A percentile compares a stretch with the other conserved stretches of the same genome.
Evolutionary conservation across 2,888 invertebrate genomes (phyloP).

Genomic region (Troides oblongomaculatus): DNA sequence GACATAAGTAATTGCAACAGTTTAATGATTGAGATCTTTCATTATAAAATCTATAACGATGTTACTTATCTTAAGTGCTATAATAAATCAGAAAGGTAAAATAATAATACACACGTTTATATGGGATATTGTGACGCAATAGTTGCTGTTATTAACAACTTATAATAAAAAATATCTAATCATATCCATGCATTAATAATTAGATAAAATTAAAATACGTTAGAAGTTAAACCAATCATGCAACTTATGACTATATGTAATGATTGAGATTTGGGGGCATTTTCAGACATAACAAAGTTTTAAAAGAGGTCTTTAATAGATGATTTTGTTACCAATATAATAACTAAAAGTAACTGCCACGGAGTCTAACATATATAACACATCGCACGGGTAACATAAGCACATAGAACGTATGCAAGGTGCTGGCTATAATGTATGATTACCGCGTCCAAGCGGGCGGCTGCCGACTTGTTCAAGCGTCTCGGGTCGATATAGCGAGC

Average conservation of each 20-base stretch:
- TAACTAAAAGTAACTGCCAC: constrained; percentile 16
- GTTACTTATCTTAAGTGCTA: too few species aligned
- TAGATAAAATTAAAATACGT: background rate
- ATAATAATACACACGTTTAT: background rate
- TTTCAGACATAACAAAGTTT: background rate
- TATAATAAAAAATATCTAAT: background rate
- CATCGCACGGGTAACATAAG: constrained; percentile 36
- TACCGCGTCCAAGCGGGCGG: constrained; percentile 72
- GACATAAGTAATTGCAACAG: too few species aligned
- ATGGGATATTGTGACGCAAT: background rate
- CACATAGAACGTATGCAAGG: constrained; percentile 55
- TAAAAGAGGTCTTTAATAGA: background rate
- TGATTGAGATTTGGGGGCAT: background rate
- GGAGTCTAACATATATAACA: constrained; percentile 35
- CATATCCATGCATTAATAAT: background rate
- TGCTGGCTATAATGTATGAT: constrained; percentile 48
- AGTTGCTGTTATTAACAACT: background rate
- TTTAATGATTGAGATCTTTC: too few species aligned
- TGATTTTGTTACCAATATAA: background rate
- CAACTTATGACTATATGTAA: background rate
- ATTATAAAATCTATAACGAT: too few species aligned
- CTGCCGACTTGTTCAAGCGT: constrained; percentile 70
- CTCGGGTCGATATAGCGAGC: constrained; percentile 74
- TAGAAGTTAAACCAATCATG: background rate
- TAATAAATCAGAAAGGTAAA: background rate